phyloP scores from a whole-genome alignment of 1,140 invertebrate species.

The Hylyphantes graminicola region DNA sequence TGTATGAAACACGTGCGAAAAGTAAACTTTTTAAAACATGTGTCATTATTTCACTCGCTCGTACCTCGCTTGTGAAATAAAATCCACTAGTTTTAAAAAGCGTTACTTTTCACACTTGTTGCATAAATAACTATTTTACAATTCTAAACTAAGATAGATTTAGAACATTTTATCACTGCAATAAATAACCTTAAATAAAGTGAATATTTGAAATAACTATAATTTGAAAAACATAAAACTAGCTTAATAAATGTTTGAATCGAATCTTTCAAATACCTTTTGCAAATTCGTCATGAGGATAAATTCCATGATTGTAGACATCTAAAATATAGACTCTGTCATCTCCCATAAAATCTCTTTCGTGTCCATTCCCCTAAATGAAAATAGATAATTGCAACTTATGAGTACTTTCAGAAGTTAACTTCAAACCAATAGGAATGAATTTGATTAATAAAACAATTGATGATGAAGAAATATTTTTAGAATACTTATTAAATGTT shows the following conservation, averaged over 20 bases:
- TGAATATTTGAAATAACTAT: not conserved
- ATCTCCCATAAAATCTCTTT: slow-evolving; percentile 79
- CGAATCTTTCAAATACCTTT: slow-evolving; percentile 70
- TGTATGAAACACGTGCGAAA: too few species aligned
- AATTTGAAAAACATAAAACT: not conserved
- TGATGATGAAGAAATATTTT: too few species aligned
- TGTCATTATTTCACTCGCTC: too few species aligned
- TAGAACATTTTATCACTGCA: not conserved
- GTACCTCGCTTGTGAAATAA: too few species aligned
- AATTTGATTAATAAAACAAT: not conserved
- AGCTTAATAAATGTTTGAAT: not conserved
- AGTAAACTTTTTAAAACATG: too few species aligned
- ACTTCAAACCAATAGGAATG: too few species aligned
- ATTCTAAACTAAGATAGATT: not conserved
- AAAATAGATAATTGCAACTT: not conserved
- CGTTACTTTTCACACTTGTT: too few species aligned
- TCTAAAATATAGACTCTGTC: slow-evolving; percentile 83
- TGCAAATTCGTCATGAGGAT: slow-evolving; percentile 81
- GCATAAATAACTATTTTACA: too few species aligned
- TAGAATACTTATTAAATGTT: too few species aligned
- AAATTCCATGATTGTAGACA: slow-evolving; percentile 85
- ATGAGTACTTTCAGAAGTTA: not conserved
- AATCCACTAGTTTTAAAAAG: too few species aligned
- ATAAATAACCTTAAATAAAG: not conserved
- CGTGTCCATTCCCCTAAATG: slow-evolving; percentile 84